phyloP scores from a whole-genome alignment of 2,113 vertebrate species.

The Varanus komodoensis region DNA sequence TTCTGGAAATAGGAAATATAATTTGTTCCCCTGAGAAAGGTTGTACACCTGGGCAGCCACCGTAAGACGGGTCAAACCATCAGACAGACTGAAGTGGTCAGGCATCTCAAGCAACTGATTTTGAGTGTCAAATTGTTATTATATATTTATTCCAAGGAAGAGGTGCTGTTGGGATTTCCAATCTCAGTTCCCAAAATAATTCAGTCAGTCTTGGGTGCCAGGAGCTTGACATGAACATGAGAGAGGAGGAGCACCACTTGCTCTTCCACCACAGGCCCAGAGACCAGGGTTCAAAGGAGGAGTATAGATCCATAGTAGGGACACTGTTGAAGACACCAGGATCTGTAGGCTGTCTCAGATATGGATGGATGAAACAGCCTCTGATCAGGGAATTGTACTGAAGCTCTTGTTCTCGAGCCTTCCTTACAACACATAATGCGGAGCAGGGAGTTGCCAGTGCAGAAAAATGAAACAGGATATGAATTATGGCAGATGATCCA shows the following conservation, averaged over 20 bases:
- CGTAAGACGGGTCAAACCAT: too few relatives aligned
- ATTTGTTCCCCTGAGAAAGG: too few relatives aligned
- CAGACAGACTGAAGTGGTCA: too few relatives aligned
- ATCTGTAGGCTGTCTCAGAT: not conserved
- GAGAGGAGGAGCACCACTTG: too few relatives aligned
- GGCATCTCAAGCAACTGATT: too few relatives aligned
- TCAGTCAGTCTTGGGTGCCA: too few relatives aligned
- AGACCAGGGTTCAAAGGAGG: not conserved
- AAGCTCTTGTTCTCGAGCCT: not conserved
- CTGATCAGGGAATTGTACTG: not conserved
- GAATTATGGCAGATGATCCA: not conserved
- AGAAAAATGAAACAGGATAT: not conserved
- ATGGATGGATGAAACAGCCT: not conserved
- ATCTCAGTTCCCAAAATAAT: too few relatives aligned
- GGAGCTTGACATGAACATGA: not conserved
- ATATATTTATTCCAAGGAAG: too few relatives aligned
- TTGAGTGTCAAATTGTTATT: too few relatives aligned
- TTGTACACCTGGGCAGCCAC: too few relatives aligned
- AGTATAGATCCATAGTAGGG: not conserved
- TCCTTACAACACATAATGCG: not conserved
- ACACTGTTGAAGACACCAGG: not conserved
- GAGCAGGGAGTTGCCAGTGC: not conserved
- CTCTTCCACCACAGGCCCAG: not conserved
- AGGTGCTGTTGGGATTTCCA: too few relatives aligned
- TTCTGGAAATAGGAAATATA: too few relatives aligned